Evolutionary conservation across 2,113 vertebrate genomes (phyloP), one percentile per base, ranked within the genome.

Genomic region (Taxidea taxus): DNA sequence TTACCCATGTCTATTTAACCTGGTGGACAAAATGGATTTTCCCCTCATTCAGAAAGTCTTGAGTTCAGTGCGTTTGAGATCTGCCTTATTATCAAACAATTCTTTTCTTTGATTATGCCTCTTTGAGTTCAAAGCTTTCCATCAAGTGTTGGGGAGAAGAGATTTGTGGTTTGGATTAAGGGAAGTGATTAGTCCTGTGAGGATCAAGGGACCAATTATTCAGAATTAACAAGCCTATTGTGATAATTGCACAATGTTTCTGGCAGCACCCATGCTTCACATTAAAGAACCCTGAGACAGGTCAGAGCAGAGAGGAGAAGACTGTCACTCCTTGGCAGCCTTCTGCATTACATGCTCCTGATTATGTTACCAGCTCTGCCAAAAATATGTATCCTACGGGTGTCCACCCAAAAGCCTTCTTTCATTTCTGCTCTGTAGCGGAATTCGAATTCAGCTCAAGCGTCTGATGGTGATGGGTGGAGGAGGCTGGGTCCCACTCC

Each of bases 1-100:
- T 90, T 74, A 94, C 62, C 74, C 27, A 1, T 14, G 25, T 96
- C 80, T 82, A 18, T 86, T 94, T 95, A 85, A 95, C 90, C 84
- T n/a, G 49, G 34, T 78, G 15, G 42, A 25, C 56, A 89, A 96
- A 96, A 94, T 42, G 54, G 58, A 90, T 90, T 31, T 92, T 58
- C 13, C 37, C 54, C 39, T 95, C 44, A 34, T 90, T 83, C 29
- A 27, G 29, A 75, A 58, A 75, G 72, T 21, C 56, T 78, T 74
- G n/a, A 56, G 42, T 80, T 87, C 72, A 78, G 1, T 37, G 27
- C 34, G 42, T 4, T 29, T 47, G 70, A 60, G 37, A 56, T 74
- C 91, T 80, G 56, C 78, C 15, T n/a, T 87, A 14, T 62, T 75
- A 84, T 60, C 84, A 80, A 92, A 44, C 77, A 80, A 89, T 95